Evolutionary conservation across 92 coral and sea anemone genomes (phyloP).

Genomic region (Epizoanthus ramosus): DNA sequence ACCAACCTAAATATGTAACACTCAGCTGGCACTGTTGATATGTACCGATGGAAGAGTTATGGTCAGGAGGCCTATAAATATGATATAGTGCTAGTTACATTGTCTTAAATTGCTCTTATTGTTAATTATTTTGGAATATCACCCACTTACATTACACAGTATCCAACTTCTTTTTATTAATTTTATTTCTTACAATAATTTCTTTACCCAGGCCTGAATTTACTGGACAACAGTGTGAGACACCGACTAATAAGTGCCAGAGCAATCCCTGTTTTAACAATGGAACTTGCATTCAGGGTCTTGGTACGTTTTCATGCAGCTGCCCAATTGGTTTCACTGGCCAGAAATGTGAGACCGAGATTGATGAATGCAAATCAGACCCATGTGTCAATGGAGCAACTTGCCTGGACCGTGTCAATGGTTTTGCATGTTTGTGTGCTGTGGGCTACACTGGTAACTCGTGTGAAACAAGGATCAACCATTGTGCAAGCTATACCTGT

Average conservation of each 20-base stretch:
- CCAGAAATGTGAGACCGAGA: constrained; percentile 75
- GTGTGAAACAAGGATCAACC: constrained; percentile 77
- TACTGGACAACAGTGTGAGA: constrained; percentile 79
- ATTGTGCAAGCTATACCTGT: constrained; percentile 71
- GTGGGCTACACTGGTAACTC: constrained; percentile 69
- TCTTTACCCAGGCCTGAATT: constrained; percentile 76
- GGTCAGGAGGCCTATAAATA: too few species aligned
- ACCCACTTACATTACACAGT: background rate
- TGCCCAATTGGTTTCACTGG: constrained; percentile 86
- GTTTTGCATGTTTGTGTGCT: constrained; percentile 76
- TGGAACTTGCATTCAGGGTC: constrained; percentile 76
- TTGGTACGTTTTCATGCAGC: constrained; percentile 68
- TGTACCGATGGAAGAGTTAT: too few species aligned
- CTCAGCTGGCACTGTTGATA: too few species aligned
- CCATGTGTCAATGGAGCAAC: constrained; percentile 89
- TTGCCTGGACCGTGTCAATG: constrained; percentile 62
- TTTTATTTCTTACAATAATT: too few species aligned
- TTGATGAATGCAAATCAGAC: constrained; percentile 83
- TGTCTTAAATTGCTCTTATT: too few species aligned
- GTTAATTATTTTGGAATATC: too few species aligned
- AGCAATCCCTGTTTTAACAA: constrained; percentile 71
- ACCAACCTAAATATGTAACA: too few species aligned
- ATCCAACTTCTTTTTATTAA: too few species aligned
- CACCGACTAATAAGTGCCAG: constrained; percentile 66
- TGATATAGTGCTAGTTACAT: background rate